Evolutionary conservation across 1,140 invertebrate genomes (phyloP).

Genomic region (Bombus cullumanus): DNA sequence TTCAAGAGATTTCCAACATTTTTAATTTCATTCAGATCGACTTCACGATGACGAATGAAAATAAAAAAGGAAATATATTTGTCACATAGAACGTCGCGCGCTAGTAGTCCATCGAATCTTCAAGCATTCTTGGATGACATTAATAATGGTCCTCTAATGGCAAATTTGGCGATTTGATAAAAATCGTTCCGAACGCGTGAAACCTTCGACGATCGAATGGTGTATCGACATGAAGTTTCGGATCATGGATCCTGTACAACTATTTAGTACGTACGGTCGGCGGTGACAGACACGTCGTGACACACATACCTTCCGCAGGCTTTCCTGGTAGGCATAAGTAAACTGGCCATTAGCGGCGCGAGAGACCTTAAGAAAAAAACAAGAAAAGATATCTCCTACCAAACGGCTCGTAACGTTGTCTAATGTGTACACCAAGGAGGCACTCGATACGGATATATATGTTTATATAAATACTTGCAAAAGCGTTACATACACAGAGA

Average conservation of each 20-base stretch:
- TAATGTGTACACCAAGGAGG: slow-evolving; percentile 71
- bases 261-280: slow-evolving; percentile 74
- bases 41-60: background rate
- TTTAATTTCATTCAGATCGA: background rate
- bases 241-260: slow-evolving; percentile 55
- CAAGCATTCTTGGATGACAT: background rate
- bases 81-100: too few species aligned
- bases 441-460: slow-evolving; percentile 61
- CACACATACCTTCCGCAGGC: slow-evolving; percentile 82
- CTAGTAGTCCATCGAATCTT: background rate
- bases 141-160: slow-evolving; percentile 8
- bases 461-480: slow-evolving; percentile 66
- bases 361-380: slow-evolving; percentile 82
- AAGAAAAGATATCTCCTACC: slow-evolving; percentile 79
- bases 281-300: slow-evolving; percentile 66
- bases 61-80: background rate
- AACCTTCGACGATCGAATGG: slow-evolving; percentile 13
- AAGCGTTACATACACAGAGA: slow-evolving; percentile 70
- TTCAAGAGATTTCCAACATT: background rate
- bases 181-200: slow-evolving; percentile 5
- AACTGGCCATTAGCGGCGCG: slow-evolving; percentile 82
- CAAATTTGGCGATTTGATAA: background rate
- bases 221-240: slow-evolving; percentile 25
- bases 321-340: slow-evolving; percentile 83
- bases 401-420: slow-evolving; percentile 71